A percentile compares a stretch with the other conserved stretches of the same genome.
phyloP scores from a whole-genome alignment of 2,113 vertebrate genomes.

The Rhea americana region DNA sequence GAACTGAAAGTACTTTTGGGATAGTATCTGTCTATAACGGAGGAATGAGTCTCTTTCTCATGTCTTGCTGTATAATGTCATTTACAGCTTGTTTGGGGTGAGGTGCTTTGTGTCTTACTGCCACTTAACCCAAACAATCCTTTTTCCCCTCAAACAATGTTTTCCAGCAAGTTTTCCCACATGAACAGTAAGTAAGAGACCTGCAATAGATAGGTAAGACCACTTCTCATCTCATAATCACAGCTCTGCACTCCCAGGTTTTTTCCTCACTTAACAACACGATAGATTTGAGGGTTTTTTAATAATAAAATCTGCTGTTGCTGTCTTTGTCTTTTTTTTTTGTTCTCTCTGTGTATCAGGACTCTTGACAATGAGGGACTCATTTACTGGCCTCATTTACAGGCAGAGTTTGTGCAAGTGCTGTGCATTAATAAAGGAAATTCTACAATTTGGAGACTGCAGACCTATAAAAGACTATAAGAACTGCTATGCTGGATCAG shows the following conservation, averaged over 20 bases:
- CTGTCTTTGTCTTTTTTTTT: neutral
- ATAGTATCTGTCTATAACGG: neutral
- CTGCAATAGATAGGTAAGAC: neutral
- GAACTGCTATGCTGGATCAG: neutral
- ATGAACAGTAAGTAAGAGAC: neutral
- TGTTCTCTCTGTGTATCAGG: neutral
- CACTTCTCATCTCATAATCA: neutral
- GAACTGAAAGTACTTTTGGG: neutral
- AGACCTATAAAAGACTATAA: slow-evolving; percentile 14
- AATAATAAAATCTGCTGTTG: neutral
- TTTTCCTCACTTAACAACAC: neutral
- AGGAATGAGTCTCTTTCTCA: neutral
- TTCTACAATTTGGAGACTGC: slow-evolving; percentile 17
- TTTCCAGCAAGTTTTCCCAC: neutral
- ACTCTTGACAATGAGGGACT: neutral
- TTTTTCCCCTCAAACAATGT: neutral
- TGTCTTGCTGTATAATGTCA: neutral
- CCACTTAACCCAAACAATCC: neutral
- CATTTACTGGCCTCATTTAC: neutral
- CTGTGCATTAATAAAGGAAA: slow-evolving; percentile 6
- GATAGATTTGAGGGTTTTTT: neutral
- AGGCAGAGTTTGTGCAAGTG: slow-evolving; percentile 37
- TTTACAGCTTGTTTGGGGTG: neutral
- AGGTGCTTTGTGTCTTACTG: neutral
- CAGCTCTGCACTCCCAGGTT: neutral